Percentiles rank a stretch among this genome's conserved stretches.
Conservation (phyloP, 2,797 vertebrate genomes). For the Sebastes steindachneri region DNA sequence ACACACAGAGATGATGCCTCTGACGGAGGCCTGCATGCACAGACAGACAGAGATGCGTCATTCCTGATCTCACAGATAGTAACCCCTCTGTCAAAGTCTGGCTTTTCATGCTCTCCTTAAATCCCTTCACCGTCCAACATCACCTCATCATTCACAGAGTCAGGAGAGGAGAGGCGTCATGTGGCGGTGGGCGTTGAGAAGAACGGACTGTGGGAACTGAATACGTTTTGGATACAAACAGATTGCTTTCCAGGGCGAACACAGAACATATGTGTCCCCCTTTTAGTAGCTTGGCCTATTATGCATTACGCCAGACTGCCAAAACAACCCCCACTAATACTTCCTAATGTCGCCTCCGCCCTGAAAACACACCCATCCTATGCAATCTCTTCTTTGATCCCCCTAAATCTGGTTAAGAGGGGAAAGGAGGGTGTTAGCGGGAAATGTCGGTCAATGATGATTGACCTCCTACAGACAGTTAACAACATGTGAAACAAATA, state of each 20-base stretch:
- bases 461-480: background rate
- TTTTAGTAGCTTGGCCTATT: slow-evolving; percentile 37
- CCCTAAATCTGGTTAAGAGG: slow-evolving; percentile 53
- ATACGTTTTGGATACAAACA: slow-evolving; percentile 1
- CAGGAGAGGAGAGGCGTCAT: background rate
- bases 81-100: slow-evolving; percentile 23
- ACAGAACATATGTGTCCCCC: slow-evolving; percentile 33
- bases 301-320: slow-evolving; percentile 33
- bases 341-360: slow-evolving; percentile 1
- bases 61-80: slow-evolving; percentile 51
- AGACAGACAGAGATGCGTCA: slow-evolving; percentile 45
- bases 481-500: background rate
- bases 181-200: background rate
- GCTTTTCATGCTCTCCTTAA: slow-evolving; percentile 31
- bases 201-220: slow-evolving; percentile 22
- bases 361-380: slow-evolving; percentile 16
- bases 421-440: slow-evolving; percentile 21
- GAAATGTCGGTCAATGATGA: slow-evolving; percentile 37
- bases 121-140: slow-evolving; percentile 22
- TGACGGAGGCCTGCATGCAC: slow-evolving; percentile 40
- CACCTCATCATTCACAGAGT: slow-evolving; percentile 25
- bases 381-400: slow-evolving; percentile 44
- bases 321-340: slow-evolving; percentile 50
- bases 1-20: slow-evolving; percentile 2
- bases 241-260: background rate